A percentile compares a stretch with the other conserved stretches of the same genome.
These are phyloP conservation scores for Procambarus virginalis DNA, from an alignment of 1,140 invertebrate genomes.

Conservation along the genomic window DNA sequence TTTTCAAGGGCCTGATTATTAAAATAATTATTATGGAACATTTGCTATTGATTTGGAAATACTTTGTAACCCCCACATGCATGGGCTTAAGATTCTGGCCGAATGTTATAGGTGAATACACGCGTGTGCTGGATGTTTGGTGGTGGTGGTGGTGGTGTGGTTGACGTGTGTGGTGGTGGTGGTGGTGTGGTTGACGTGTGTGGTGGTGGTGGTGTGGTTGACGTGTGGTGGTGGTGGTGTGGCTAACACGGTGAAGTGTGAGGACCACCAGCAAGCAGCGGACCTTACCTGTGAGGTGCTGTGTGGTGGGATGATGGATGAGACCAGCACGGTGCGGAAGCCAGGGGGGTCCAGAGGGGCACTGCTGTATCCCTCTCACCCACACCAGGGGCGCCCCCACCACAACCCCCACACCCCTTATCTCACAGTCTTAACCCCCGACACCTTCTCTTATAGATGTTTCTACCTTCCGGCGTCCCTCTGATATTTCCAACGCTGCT, in stretches of 20 bases:
- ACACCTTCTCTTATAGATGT: neutral
- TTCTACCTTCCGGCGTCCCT: neutral
- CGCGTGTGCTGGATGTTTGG: neutral
- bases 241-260: neutral
- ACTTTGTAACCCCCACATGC: no score
- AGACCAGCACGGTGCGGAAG: neutral
- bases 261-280: neutral
- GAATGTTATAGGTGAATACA: neutral
- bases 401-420: neutral
- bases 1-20: no score
- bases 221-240: neutral
- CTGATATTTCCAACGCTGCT: neutral
- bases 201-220: neutral
- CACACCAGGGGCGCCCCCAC: neutral
- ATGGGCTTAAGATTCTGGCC: neutral
- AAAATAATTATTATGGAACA: no score
- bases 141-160: neutral
- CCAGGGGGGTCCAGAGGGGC: neutral
- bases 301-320: neutral
- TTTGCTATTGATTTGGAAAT: no score
- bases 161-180: neutral
- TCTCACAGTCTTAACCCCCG: neutral
- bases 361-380: neutral
- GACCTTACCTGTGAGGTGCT: neutral
- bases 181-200: neutral